Conservation (phyloP, 2,888 invertebrate species). For the Callinectes sapidus region DNA sequence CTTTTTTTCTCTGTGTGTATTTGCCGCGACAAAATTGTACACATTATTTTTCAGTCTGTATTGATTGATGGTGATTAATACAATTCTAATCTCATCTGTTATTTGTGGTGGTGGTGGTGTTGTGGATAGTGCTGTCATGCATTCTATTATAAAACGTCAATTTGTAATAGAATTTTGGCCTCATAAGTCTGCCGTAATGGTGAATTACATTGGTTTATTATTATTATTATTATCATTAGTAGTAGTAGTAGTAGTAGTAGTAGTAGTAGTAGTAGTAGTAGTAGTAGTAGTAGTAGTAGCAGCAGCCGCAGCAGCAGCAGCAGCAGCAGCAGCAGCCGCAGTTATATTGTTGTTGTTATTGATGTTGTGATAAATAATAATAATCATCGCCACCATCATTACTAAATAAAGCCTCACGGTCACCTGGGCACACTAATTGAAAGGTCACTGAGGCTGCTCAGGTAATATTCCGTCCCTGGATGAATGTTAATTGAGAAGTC, state of each 20-base stretch:
- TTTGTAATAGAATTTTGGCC: too few species aligned
- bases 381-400: too few species aligned
- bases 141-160: too few species aligned
- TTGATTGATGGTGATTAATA: too few species aligned
- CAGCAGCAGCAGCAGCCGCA: not conserved
- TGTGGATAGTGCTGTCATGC: too few species aligned
- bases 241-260: not conserved
- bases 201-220: too few species aligned
- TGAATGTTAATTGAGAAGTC: slow-evolving; percentile 13
- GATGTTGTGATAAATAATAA: not conserved
- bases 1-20: too few species aligned
- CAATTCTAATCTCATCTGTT: too few species aligned
- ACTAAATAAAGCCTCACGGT: not conserved
- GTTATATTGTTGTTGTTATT: not conserved
- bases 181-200: too few species aligned
- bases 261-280: slow-evolving; percentile 36
- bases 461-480: not conserved
- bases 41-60: too few species aligned
- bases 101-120: too few species aligned
- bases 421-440: not conserved
- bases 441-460: not conserved
- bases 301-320: not conserved
- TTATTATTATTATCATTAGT: not conserved
- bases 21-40: too few species aligned
- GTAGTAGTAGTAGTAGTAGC: slow-evolving; percentile 30